Percentiles rank a stretch among this genome's conserved stretches.
Evolutionary conservation across 2,888 invertebrate genomes (phyloP).

Genomic region (Hololepta plana): DNA sequence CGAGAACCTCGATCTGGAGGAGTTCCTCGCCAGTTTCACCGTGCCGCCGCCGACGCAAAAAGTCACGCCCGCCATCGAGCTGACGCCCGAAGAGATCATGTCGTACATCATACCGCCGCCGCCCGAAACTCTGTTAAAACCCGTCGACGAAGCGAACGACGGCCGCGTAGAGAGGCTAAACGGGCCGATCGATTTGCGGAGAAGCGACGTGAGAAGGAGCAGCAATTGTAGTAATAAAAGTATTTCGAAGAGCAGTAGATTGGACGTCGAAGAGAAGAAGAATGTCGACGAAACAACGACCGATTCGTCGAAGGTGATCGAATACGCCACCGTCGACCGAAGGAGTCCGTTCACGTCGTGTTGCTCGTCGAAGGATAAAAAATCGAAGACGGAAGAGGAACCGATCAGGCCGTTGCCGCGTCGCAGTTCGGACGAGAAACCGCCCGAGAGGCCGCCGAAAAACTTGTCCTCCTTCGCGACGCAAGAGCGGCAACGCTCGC

Average conservation of each 20-base stretch:
- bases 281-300: too few species aligned
- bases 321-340: slow-evolving; percentile 53
- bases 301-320: slow-evolving; percentile 40
- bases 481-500: slow-evolving; percentile 36
- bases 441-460: slow-evolving; percentile 54
- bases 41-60: slow-evolving; percentile 65
- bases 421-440: slow-evolving; percentile 37
- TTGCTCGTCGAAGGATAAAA: slow-evolving; percentile 36
- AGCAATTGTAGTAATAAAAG: slow-evolving; percentile 36
- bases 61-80: slow-evolving; percentile 54
- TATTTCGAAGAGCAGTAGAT: too few species aligned
- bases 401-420: slow-evolving; percentile 47
- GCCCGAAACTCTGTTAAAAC: slow-evolving; percentile 32
- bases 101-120: slow-evolving; percentile 73
- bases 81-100: slow-evolving; percentile 69
- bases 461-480: slow-evolving; percentile 26
- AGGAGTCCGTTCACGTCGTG: slow-evolving; percentile 56
- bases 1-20: slow-evolving; percentile 50
- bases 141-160: too few species aligned
- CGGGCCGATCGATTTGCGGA: slow-evolving; percentile 5
- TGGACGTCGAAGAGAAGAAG: too few species aligned
- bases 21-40: slow-evolving; percentile 65
- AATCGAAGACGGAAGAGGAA: slow-evolving; percentile 22
- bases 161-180: too few species aligned
- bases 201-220: slow-evolving; percentile 19